phyloP scores from a whole-genome alignment of 2,888 invertebrate genomes.

The Eugnorisma glareosa region DNA sequence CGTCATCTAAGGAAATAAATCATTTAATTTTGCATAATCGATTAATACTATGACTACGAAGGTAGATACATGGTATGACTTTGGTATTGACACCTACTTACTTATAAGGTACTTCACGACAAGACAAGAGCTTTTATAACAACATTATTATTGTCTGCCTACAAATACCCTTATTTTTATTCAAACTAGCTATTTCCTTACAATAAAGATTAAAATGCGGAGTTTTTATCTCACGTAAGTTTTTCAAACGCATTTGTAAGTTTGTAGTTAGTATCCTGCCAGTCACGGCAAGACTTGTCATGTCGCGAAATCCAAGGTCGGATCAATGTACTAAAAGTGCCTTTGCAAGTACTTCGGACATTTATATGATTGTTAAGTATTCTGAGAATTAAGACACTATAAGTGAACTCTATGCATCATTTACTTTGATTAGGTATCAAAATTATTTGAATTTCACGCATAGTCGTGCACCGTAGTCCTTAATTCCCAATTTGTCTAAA shows the following conservation, averaged over 20 bases:
- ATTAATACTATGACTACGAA: not conserved
- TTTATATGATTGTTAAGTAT: constrained; percentile 8
- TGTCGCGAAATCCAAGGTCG: constrained; percentile 47
- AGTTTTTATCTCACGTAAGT: not conserved
- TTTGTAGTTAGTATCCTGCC: constrained; percentile 42
- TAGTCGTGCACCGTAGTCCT: too few relatives aligned
- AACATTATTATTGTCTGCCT: not conserved
- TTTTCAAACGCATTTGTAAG: constrained; percentile 21
- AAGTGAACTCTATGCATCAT: not conserved
- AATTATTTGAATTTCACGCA: too few relatives aligned
- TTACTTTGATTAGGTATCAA: too few relatives aligned
- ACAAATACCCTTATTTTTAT: constrained; percentile 11
- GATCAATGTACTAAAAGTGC: constrained; percentile 33
- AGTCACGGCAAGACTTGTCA: constrained; percentile 39
- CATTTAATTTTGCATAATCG: constrained; percentile 3
- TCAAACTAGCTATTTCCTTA: constrained; percentile 3
- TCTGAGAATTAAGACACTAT: not conserved
- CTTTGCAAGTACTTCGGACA: constrained; percentile 8
- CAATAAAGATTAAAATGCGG: constrained; percentile 24
- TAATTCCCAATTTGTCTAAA: not conserved
- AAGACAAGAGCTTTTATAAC: constrained; percentile 27
- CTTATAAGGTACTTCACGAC: constrained; percentile 24
- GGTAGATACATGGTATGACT: not conserved
- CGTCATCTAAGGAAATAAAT: constrained; percentile 29
- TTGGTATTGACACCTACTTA: constrained; percentile 13